Conservation (phyloP, 2,888 invertebrate genomes). For the Leptogaster cylindrica region DNA sequence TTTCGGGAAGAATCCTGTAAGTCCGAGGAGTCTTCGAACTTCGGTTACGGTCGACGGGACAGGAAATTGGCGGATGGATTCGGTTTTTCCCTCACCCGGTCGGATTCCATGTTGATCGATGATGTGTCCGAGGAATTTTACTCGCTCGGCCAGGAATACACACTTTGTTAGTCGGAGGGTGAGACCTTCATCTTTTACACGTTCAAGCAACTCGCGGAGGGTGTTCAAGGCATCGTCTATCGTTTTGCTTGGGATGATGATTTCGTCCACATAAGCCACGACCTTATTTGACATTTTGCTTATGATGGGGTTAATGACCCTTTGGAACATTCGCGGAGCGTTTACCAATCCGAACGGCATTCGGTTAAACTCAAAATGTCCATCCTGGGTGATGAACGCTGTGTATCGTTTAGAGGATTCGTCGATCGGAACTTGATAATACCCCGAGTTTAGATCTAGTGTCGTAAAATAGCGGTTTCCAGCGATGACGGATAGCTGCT, state of each 20-base stretch:
- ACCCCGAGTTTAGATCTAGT: neutral
- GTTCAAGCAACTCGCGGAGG: conserved; percentile 38
- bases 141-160: conserved; percentile 44
- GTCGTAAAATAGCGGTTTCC: neutral
- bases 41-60: neutral
- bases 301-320: neutral
- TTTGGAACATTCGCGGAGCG: conserved; percentile 8
- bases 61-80: neutral
- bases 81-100: conserved; percentile 38
- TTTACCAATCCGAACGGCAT: conserved; percentile 32
- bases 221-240: conserved; percentile 19
- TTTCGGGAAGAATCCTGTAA: neutral
- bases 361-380: conserved; percentile 8
- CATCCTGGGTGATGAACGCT: neutral
- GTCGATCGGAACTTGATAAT: neutral
- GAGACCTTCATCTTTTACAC: conserved; percentile 42
- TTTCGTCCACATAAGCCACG: conserved; percentile 44
- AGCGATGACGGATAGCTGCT: neutral
- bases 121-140: conserved; percentile 45
- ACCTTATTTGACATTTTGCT: neutral
- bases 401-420: too few relatives aligned
- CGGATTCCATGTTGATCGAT: conserved; percentile 43
- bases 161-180: conserved; percentile 46
- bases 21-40: neutral
- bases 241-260: conserved; percentile 44